phyloP scores from a whole-genome alignment of 2,797 vertebrate genomes.

The Hyperoplus immaculatus region DNA sequence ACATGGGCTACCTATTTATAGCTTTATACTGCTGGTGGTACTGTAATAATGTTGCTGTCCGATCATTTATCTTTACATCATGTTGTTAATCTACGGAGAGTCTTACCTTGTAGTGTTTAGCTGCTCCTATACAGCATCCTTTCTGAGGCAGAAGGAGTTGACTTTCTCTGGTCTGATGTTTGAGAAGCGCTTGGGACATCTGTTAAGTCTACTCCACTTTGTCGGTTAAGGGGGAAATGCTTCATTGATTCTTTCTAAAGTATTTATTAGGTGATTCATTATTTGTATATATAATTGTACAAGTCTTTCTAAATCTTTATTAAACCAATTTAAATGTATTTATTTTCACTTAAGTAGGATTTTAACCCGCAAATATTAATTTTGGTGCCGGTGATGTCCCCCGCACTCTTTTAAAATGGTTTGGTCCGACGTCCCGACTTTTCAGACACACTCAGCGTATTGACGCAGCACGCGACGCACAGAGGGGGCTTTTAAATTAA shows the following conservation, averaged over 20 bases:
- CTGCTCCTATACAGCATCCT: conserved; percentile 59
- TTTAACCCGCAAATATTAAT: rapidly evolving
- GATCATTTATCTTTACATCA: not conserved
- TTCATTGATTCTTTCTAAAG: rapidly evolving
- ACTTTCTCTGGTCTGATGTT: conserved; percentile 67
- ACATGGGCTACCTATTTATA: not conserved
- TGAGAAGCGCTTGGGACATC: conserved; percentile 69
- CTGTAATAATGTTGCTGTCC: rapidly evolving
- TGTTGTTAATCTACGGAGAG: not conserved
- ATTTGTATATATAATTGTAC: rapidly evolving
- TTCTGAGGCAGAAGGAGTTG: not conserved
- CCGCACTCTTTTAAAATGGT: conserved; percentile 40
- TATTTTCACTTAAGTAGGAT: rapidly evolving
- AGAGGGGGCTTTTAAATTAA: conserved; percentile 51
- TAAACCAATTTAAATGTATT: rapidly evolving
- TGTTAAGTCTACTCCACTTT: conserved; percentile 67
- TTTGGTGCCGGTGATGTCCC: rapidly evolving
- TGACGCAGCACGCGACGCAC: conserved; percentile 76
- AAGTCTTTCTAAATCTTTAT: too few species aligned
- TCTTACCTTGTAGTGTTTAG: conserved; percentile 50
- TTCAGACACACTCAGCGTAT: conserved; percentile 70
- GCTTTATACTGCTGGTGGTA: not conserved
- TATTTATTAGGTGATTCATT: rapidly evolving
- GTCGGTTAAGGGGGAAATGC: not conserved
- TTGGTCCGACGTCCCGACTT: conserved; percentile 47